phyloP scores from a whole-genome alignment of 2,888 invertebrate genomes.

The Zaprionus lineosus region DNA sequence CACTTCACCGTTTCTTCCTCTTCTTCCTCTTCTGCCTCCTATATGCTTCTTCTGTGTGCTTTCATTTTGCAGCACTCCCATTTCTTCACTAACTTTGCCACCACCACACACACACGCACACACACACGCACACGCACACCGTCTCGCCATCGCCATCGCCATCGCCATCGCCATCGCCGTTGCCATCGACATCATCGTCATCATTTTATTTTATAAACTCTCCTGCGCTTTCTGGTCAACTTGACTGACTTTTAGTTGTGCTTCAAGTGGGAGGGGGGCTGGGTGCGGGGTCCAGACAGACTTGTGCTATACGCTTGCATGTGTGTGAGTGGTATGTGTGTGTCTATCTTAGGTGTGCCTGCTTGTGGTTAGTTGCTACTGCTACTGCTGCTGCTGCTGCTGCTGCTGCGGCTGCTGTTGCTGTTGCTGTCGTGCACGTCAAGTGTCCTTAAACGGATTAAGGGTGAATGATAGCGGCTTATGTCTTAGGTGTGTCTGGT shows the following conservation, averaged over 20 bases:
- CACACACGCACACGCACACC: not conserved
- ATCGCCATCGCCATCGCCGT: slow-evolving; percentile 17
- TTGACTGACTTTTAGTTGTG: slow-evolving; percentile 76
- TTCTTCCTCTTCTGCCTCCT: slow-evolving; percentile 38
- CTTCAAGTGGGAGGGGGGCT: slow-evolving; percentile 24
- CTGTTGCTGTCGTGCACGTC: slow-evolving; percentile 54
- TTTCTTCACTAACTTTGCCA: not conserved
- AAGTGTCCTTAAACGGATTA: slow-evolving; percentile 79
- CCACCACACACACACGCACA: not conserved
- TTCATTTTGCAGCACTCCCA: slow-evolving; percentile 30
- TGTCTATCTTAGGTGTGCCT: slow-evolving; percentile 59
- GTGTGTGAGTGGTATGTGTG: slow-evolving; percentile 17
- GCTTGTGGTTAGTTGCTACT: slow-evolving; percentile 52
- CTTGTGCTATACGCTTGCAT: slow-evolving; percentile 20
- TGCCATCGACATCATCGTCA: slow-evolving; percentile 37
- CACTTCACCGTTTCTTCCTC: slow-evolving; percentile 31
- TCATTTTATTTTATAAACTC: slow-evolving; percentile 74
- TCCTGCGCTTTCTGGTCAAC: slow-evolving; percentile 73
- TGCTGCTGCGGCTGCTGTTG: slow-evolving; percentile 19
- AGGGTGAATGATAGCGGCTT: slow-evolving; percentile 78
- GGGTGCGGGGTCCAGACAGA: not conserved
- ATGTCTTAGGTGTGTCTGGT: slow-evolving; percentile 75
- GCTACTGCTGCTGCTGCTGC: slow-evolving; percentile 26
- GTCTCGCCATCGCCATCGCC: slow-evolving; percentile 1
- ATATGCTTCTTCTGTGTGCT: slow-evolving; percentile 56